These are phyloP conservation scores for Lochmaea capreae DNA, from an alignment of 2,888 invertebrate genomes.

Conservation along the genomic window DNA sequence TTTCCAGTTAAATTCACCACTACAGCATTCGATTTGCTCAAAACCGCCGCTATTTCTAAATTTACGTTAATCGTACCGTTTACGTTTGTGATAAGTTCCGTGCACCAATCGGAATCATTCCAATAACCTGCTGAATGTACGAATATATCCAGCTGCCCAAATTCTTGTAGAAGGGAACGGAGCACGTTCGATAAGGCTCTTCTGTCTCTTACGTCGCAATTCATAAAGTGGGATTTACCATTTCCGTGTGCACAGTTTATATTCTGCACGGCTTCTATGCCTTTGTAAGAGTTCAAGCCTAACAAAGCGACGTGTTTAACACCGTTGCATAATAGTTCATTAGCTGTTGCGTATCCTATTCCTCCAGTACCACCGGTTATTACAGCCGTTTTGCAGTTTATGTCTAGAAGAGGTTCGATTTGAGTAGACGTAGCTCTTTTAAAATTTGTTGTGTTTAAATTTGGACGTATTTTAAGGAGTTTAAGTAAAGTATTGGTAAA, in stretches of 20 bases:
- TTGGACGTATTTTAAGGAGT: neutral
- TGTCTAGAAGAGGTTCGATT: slow-evolving; percentile 27
- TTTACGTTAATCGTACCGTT: slow-evolving; percentile 49
- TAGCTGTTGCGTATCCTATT: slow-evolving; percentile 65
- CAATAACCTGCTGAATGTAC: slow-evolving; percentile 59
- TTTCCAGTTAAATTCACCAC: slow-evolving; percentile 69
- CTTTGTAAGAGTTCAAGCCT: slow-evolving; percentile 55
- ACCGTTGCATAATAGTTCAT: slow-evolving; percentile 64
- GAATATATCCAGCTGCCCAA: slow-evolving; percentile 51
- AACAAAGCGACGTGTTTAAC: slow-evolving; percentile 60
- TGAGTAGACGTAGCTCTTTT: neutral
- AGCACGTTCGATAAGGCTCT: slow-evolving; percentile 55
- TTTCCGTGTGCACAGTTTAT: slow-evolving; percentile 59
- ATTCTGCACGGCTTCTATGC: slow-evolving; percentile 56
- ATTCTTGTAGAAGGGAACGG: slow-evolving; percentile 34
- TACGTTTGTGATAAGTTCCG: slow-evolving; percentile 61
- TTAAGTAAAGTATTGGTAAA: neutral
- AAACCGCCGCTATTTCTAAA: slow-evolving; percentile 27
- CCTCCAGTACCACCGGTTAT: slow-evolving; percentile 66
- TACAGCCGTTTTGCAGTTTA: slow-evolving; percentile 61
- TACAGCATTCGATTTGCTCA: slow-evolving; percentile 64
- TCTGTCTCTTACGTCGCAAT: slow-evolving; percentile 58
- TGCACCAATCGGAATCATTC: slow-evolving; percentile 60
- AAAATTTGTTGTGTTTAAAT: neutral
- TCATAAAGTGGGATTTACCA: slow-evolving; percentile 58